A percentile compares a stretch with the other conserved stretches of the same genome.
phyloP scores from a whole-genome alignment of 2,888 invertebrate genomes.

The Nematopogon swammerdamellus region DNA sequence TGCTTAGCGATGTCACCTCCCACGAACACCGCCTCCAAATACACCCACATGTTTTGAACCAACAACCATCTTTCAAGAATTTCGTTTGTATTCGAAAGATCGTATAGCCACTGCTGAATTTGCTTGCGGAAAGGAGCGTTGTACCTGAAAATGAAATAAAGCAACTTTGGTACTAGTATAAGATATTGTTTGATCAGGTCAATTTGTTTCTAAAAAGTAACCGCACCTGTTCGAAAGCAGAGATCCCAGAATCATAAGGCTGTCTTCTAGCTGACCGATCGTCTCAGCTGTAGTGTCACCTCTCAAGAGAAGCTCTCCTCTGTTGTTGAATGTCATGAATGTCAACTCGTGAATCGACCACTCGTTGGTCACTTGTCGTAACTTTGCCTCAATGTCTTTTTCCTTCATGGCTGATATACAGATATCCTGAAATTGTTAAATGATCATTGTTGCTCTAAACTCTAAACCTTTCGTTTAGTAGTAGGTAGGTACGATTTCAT shows the following conservation, averaged over 20 bases:
- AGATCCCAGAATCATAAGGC: slow-evolving; percentile 94
- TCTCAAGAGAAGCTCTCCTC: slow-evolving; percentile 85
- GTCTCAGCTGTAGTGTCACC: slow-evolving; percentile 96
- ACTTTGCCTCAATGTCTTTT: slow-evolving; percentile 94
- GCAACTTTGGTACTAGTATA: background rate
- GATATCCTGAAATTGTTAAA: slow-evolving; percentile 64
- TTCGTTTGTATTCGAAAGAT: slow-evolving; percentile 93
- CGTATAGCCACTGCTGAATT: slow-evolving; percentile 93
- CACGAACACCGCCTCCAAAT: slow-evolving; percentile 95
- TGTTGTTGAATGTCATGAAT: slow-evolving; percentile 92
- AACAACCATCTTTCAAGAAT: slow-evolving; percentile 94
- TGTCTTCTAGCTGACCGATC: slow-evolving; percentile 91
- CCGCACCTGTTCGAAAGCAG: slow-evolving; percentile 80
- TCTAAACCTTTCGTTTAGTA: too few relatives aligned
- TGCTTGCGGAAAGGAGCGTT: slow-evolving; percentile 96
- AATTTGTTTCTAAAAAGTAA: too few relatives aligned
- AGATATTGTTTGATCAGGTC: background rate
- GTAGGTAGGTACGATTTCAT: too few relatives aligned
- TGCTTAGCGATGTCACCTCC: slow-evolving; percentile 99
- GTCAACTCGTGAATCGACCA: slow-evolving; percentile 93
- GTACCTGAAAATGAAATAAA: slow-evolving; percentile 57
- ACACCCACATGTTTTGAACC: slow-evolving; percentile 98
- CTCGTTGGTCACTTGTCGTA: slow-evolving; percentile 91
- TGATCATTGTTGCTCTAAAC: too few relatives aligned
- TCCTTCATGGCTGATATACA: slow-evolving; percentile 98